Base-by-base conservation (phyloP, 2,113 vertebrate genomes). In the Pelodiscus sinensis region DNA sequence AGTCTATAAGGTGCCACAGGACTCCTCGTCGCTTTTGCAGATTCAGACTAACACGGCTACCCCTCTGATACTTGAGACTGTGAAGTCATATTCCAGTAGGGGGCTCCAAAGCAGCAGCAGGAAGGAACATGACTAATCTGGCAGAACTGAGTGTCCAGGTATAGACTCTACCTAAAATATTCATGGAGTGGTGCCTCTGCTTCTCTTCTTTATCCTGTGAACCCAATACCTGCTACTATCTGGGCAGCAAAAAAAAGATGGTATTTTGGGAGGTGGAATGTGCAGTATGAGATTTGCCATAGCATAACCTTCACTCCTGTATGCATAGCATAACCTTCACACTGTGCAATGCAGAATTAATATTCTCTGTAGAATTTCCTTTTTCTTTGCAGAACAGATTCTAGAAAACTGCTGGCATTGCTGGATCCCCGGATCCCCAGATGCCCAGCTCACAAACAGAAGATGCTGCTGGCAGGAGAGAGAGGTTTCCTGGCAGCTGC, bases 71-170 rank as follows among this genome's bases (percentile, higher is more conserved):
- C n/a, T n/a, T 55, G 38, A 25, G 85, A 65, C 62, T 93, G 52
- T 95, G 73, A 93, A 82, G 62, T 24, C 54, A 0, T 24, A 54
- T 29, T 95, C 96, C 96, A 97, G 94, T 88, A 97, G 96, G 93
- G 11, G 92, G 79, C 93, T 6, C 85, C 94, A 95, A 79, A 95
- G 92, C 79, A 93, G 62, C 93, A 75, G 88, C 56, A 6, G 89
- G 88, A 81, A 15, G 55, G 55, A 65, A 4, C 0, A 0, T 1
- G 44, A 4, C 3, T 11, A 87, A 12, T 38, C 79, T 44, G 85
- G 50, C 78, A 78, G 73, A 4, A 21, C 12, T 19, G 11, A 56
- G 78, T 50, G 2, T 55, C 62, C 58, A 85, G 87, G 81, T 29
- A 57, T 19, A 27, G 55, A 38, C 79, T 85, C 31, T 38, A 31